Evolutionary conservation across 2,797 vertebrate species (phyloP).

Genomic region (Pelodytes ibericus): DNA sequence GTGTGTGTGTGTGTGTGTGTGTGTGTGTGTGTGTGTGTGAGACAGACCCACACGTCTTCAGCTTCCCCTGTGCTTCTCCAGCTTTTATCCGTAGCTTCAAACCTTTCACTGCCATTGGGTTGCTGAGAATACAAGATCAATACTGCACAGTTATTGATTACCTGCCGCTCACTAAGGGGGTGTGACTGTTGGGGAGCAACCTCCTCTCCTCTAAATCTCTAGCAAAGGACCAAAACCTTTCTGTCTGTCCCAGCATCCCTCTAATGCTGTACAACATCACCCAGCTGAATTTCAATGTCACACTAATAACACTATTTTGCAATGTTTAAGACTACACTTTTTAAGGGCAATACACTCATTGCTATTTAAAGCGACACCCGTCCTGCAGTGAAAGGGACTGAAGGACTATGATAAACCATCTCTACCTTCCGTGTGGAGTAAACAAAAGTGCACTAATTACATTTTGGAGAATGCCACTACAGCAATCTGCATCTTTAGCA

Average conservation of each 20-base stretch:
- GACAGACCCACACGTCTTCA: conserved; percentile 1
- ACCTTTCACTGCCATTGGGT: conserved; percentile 29
- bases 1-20: no score
- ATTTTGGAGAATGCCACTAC: conserved; percentile 1
- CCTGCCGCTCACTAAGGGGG: not conserved
- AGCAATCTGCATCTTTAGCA: not conserved
- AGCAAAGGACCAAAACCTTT: no score
- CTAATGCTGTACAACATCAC: no score
- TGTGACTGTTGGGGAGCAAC: not conserved
- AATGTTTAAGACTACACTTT: no score
- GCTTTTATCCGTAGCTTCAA: conserved; percentile 5
- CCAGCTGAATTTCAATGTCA: no score
- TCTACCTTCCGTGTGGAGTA: not conserved
- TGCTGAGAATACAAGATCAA: not conserved
- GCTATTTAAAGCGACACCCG: not conserved
- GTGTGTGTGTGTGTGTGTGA: conserved; percentile 2
- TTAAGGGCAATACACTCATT: not conserved
- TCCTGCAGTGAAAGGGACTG: conserved; percentile 23
- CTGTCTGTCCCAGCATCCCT: no score
- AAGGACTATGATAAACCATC: not conserved
- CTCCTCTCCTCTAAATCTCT: no score
- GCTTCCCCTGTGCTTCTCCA: conserved; percentile 18
- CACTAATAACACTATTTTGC: no score
- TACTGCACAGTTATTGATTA: not conserved
- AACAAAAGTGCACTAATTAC: conserved; percentile 30